Percentiles rank a stretch among this genome's conserved stretches.
These are phyloP conservation scores for Luffia ferchaultella DNA, from an alignment of 2,888 invertebrate genomes.

Conservation along the genomic window DNA sequence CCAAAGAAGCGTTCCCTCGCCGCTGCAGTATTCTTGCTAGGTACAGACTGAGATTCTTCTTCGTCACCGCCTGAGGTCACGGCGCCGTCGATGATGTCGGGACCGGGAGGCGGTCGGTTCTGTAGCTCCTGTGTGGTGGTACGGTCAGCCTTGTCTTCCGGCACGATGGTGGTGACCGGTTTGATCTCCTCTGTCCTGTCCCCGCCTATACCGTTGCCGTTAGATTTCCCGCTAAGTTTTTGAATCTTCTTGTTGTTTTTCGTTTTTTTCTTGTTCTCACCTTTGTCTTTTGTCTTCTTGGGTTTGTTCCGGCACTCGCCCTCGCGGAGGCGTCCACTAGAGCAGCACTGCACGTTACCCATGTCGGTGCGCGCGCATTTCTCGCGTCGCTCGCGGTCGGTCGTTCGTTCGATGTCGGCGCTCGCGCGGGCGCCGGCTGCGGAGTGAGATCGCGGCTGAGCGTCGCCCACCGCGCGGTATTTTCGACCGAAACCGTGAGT, in stretches of 20 bases:
- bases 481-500: slow-evolving; percentile 46
- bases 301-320: slow-evolving; percentile 44
- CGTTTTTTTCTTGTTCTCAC: slow-evolving; percentile 30
- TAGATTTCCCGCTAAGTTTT: neutral
- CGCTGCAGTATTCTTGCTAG: slow-evolving; percentile 40
- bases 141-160: slow-evolving; percentile 23
- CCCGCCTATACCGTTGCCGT: slow-evolving; percentile 34
- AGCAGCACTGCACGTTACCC: slow-evolving; percentile 66
- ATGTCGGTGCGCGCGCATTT: slow-evolving; percentile 58
- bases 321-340: slow-evolving; percentile 50
- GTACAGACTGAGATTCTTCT: slow-evolving; percentile 13
- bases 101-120: slow-evolving; percentile 5
- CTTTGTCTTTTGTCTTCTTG: slow-evolving; percentile 34
- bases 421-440: slow-evolving; percentile 45
- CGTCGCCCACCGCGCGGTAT: slow-evolving; percentile 1
- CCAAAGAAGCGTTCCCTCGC: slow-evolving; percentile 56
- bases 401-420: slow-evolving; percentile 59
- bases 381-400: slow-evolving; percentile 52
- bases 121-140: slow-evolving; percentile 22
- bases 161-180: slow-evolving; percentile 36
- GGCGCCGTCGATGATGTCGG: slow-evolving; percentile 10
- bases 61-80: slow-evolving; percentile 24
- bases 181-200: slow-evolving; percentile 39
- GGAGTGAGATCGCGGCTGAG: slow-evolving; percentile 32
- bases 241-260: slow-evolving; percentile 1